Evolutionary conservation across 2,888 invertebrate species (phyloP).

Genomic region (Antheraea assamensis): DNA sequence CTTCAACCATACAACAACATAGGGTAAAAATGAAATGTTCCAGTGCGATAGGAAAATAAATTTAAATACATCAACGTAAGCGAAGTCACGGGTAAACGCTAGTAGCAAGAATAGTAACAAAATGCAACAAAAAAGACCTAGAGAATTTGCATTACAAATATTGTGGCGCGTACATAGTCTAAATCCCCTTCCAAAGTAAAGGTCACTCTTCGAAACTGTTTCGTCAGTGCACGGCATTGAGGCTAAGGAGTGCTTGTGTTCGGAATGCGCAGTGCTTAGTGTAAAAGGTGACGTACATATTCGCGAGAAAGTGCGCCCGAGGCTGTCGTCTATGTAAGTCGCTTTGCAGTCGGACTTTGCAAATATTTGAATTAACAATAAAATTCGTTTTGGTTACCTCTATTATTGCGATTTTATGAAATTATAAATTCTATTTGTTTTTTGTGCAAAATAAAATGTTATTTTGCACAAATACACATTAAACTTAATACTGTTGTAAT

Average conservation of each 20-base stretch:
- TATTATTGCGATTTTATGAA: neutral
- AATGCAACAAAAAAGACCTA: neutral
- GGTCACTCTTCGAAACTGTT: slow-evolving; percentile 5
- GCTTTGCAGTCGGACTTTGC: neutral
- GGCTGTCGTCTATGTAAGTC: neutral
- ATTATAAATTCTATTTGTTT: too few species aligned
- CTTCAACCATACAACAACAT: too few species aligned
- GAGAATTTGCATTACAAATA: neutral
- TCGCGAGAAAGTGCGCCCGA: neutral
- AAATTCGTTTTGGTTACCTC: neutral
- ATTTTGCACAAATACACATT: too few species aligned
- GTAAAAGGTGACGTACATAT: neutral
- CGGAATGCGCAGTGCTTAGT: neutral
- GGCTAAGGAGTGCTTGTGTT: slow-evolving; percentile 2
- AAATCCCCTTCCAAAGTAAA: slow-evolving; percentile 8
- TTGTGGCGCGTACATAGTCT: neutral
- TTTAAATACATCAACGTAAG: too few species aligned
- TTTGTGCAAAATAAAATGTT: too few species aligned
- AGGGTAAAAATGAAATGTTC: too few species aligned
- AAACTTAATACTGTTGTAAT: too few species aligned
- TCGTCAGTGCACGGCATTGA: slow-evolving; percentile 9
- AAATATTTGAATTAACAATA: neutral
- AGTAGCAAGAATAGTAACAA: neutral
- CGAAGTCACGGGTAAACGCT: too few species aligned
- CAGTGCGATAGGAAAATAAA: too few species aligned